Conservation (phyloP, 2,113 vertebrate genomes). For the Fregetta grallaria region DNA sequence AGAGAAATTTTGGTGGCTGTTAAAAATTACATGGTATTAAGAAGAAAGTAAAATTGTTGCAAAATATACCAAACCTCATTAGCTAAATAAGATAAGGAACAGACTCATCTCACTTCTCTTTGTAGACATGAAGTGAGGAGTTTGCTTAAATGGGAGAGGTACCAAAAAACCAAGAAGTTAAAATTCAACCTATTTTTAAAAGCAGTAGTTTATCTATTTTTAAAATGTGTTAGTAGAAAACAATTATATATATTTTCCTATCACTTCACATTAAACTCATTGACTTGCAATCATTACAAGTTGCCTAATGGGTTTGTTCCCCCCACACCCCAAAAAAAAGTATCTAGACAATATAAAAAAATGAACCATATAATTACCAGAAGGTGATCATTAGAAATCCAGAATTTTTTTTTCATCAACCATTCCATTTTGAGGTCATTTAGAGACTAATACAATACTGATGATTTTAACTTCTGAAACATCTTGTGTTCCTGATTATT, state of each 20-base stretch:
- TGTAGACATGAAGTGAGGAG: neutral
- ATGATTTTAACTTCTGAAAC: neutral
- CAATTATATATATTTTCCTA: neutral
- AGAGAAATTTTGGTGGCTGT: neutral
- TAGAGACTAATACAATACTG: neutral
- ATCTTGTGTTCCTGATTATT: neutral
- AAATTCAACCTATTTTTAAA: neutral
- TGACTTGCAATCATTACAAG: neutral
- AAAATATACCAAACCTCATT: neutral
- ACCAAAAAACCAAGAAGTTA: neutral
- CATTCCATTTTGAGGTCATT: neutral
- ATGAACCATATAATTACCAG: neutral
- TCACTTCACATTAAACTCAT: neutral
- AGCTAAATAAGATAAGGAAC: neutral
- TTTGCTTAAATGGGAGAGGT: neutral
- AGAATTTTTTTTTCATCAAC: neutral
- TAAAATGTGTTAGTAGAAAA: neutral
- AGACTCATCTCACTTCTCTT: neutral
- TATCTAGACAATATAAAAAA: neutral
- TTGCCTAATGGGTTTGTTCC: neutral
- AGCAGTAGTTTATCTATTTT: accelerated
- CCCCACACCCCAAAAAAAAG: accelerated
- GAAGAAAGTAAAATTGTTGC: neutral
- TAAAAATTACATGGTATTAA: neutral
- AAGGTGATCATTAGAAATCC: neutral